Conservation (phyloP, 35 echinoderm and acorn worm species). For the Ophiothrix spiculata region DNA sequence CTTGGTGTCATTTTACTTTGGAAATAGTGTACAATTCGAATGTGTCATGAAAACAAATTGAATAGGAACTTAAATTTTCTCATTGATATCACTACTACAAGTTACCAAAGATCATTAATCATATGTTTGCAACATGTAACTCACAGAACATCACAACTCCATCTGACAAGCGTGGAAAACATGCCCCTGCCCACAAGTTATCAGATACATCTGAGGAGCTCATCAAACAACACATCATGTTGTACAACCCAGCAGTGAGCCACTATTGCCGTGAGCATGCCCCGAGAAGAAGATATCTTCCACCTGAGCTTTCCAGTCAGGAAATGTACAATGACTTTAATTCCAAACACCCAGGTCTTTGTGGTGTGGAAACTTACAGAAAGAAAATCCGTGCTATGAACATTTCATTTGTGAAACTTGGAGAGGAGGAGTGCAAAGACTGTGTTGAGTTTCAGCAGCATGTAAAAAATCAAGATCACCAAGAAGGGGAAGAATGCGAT, state of each 20-base stretch:
- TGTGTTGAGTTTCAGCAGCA: neutral
- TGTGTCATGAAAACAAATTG: too few species aligned
- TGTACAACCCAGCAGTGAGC: constrained; percentile 1
- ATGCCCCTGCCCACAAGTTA: constrained; percentile 12
- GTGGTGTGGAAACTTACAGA: constrained; percentile 18
- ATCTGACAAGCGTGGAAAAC: neutral
- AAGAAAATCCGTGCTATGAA: neutral
- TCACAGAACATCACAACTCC: neutral
- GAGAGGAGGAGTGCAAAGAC: neutral
- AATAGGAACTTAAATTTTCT: too few species aligned
- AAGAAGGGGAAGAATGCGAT: neutral
- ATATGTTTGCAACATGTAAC: neutral
- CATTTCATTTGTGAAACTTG: constrained; percentile 17
- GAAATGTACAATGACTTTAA: constrained; percentile 29
- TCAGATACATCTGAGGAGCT: neutral
- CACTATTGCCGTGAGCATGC: constrained; percentile 19
- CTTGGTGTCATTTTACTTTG: too few species aligned
- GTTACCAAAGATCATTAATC: neutral
- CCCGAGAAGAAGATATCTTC: constrained; percentile 8
- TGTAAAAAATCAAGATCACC: neutral
- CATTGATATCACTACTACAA: too few species aligned
- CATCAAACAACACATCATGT: constrained; percentile 17
- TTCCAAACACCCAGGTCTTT: constrained; percentile 19
- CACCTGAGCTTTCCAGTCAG: neutral
- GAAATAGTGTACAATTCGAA: too few species aligned